Evolutionary conservation across 2,888 invertebrate species (phyloP), one percentile per base, ranked within the genome.

Genomic region (Drosophila testacea): DNA sequence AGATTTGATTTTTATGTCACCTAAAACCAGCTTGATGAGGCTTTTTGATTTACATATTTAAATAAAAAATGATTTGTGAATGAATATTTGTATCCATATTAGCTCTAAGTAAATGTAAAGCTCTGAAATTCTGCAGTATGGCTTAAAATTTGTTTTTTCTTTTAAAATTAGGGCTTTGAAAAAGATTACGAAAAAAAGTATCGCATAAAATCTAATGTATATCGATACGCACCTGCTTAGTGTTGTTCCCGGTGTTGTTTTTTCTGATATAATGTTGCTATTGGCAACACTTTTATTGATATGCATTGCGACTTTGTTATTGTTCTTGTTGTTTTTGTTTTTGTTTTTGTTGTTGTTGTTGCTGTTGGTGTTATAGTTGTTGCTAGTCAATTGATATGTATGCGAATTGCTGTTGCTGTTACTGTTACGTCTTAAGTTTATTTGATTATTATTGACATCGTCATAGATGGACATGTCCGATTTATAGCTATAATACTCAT

Each of bases 361-460:
- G 30, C 52, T 57, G 44, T 56, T 61, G 59, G 51, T 60, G 41
- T 65, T 67, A 62, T 72, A 69, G 68, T 73, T 78, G 59, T 44
- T 59, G 32, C 76, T 76, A 50, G 79, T 63, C 55, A 68, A 63
- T 60, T 69, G 44, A 44, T 44, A 44, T 69, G 47, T 47, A 47
- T 30, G 28, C 28, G 47, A 47, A 39, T 56, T 50, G 52, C 54
- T 70, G 70, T 56, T 74, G 63, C 65, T 67, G 68, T 88, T 83
- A 73, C 73, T 73, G 56, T 86, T 81, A 70, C 87, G 90, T 74
- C 90, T 90, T 82, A 92, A 83, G 81, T 92, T 92, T 80, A 92
- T 89, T 84, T 91, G 92, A 90, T 92, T 92, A 90, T 92, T 92
- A 77, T 92, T 92, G 77, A 92, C 92, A 83, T 92, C 92, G 80